These are phyloP conservation scores for Bruchidius siliquastri DNA, from an alignment of 2,888 invertebrate species.

Conservation along the genomic window DNA sequence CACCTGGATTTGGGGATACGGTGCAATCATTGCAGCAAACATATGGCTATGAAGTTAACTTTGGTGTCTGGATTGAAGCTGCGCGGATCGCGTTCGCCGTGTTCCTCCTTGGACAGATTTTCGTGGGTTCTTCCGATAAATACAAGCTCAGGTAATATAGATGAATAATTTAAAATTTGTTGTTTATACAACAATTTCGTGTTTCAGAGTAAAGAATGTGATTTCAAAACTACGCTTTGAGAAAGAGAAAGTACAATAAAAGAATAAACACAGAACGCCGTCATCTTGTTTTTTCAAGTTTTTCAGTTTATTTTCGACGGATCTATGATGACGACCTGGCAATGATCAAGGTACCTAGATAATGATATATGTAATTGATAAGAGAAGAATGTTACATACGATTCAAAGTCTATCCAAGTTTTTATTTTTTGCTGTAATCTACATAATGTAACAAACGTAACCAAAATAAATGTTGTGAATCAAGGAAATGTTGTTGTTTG, in stretches of 20 bases:
- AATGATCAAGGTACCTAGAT: background rate
- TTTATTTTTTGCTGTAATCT: background rate
- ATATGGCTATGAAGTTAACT: background rate
- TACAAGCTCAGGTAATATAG: background rate
- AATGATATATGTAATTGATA: background rate
- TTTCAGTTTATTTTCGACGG: background rate
- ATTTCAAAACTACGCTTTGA: background rate
- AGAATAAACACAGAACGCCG: background rate
- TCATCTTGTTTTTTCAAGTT: background rate
- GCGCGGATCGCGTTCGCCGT: background rate
- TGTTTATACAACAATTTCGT: background rate
- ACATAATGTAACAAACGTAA: background rate
- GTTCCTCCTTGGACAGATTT: background rate
- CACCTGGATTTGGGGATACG: background rate
- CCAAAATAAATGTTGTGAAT: background rate
- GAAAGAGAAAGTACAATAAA: background rate
- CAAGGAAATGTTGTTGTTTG: background rate
- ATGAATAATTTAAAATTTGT: no score
- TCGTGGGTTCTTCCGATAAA: background rate
- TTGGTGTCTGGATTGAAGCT: background rate
- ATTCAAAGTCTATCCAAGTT: background rate
- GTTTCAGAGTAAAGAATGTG: background rate
- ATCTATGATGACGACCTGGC: background rate
- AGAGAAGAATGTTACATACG: background rate
- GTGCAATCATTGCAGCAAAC: background rate